Base-by-base conservation (phyloP, 2,797 vertebrate species). In the Micrastur ruficollis region DNA sequence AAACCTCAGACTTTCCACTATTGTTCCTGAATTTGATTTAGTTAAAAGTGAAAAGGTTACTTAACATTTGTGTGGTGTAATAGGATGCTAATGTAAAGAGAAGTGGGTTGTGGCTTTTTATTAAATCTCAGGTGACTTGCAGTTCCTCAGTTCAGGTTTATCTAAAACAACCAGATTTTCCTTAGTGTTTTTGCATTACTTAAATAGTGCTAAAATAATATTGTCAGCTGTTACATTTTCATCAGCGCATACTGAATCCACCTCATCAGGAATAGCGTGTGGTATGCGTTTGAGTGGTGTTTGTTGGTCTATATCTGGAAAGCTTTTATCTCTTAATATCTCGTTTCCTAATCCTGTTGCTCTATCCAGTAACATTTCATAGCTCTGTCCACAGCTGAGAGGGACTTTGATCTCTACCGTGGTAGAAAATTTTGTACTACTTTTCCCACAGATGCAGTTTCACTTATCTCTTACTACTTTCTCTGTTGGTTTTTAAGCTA, bases 271-370 rank as follows among this genome's bases (percentile, higher is more conserved):
- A 91, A 27, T 74, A 87, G 71, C 21, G 2, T 56, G 47, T 52
- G 82, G 36, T 59, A 52, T 93, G 90, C 23, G 12, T 85, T 67
- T 74, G 23, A 73, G 47, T 70, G 36, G 25, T 63, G 36, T 62
- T 85, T 87, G 18, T 76, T 74, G 40, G 81, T 81, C 86, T 95
- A 8, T 63, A 81, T 92, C 63, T 92, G 86, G 84, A 87, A 94
- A 47, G 84, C 75, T 78, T 89, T 67, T 71, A 71, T 96, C 78
- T 94, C 84, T 70, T 87, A 81, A n/a, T 74, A 81, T 83, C 86
- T 86, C 44, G 9, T 80, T 93, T 97, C 91, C 79, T 95, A 92
- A 87, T 95, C 90, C 84, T 91, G 68, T 87, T 96, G 44, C 68
- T 87, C 67, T 91, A 65, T 85, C 88, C 84, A 91, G 71, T 81